Base-by-base conservation (phyloP, 2,797 vertebrate genomes). In the Aeoliscus strigatus region DNA sequence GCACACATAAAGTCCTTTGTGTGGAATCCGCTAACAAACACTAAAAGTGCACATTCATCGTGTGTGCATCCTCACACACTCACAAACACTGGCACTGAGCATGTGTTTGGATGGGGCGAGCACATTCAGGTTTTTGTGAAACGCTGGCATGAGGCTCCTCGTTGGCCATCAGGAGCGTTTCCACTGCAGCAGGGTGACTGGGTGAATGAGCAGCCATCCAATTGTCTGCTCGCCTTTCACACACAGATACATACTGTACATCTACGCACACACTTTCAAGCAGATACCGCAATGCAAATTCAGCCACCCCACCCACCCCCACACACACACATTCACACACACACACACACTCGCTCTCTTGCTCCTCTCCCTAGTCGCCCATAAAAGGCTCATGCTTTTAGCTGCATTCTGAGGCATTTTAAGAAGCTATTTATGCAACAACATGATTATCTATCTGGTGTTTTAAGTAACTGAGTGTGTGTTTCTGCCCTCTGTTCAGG, bases 51-150 rank as follows among this genome's bases (percentile, higher is more conserved):
- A 21, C 17, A 36, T 41, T 33, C 58, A 35, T 5, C 44, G 37
- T 39, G 40, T 13, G 11, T 17, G 49, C 39, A 39, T 37, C 12
- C 12, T 17, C 49, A 34, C 33, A 40, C 43, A 27, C 48, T 12
- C 51, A 49, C 39, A 36, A 36, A 67, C 49, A 70, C 66, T 74
- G 71, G 69, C 51, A 38, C 39, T 27, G 55, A 81, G 76, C 81
- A 83, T 86, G 80, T 86, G 83, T 76, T 84, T 79, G 74, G 77
- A 73, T 52, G 34, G 46, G 26, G 6, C 44, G 27, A 62, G 35
- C 63, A 43, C 63, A 69, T 66, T 79, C 45, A n/a, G 57, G 57
- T 64, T 61, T 75, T 60, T 65, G 52, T 55, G 60, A 65, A 79
- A 74, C 55, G 34, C 72, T 79, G 77, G 76, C 76, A 79, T n/a